phyloP scores from a whole-genome alignment of 2,797 vertebrate genomes.

The Sebastes paucispinis region DNA sequence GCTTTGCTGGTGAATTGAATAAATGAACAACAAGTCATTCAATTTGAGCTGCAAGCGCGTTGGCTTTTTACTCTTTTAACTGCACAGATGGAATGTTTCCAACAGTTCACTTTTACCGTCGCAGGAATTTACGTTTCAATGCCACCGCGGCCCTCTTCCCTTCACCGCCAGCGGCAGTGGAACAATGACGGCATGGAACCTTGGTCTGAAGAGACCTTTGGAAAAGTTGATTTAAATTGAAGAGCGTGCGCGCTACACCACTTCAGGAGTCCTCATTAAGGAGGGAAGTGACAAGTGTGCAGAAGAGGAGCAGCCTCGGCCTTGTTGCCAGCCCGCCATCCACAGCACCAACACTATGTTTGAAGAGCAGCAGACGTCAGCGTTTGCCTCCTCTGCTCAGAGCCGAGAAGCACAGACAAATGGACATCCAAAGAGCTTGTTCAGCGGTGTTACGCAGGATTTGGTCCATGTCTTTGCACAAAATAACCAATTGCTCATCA shows the following conservation, averaged over 20 bases:
- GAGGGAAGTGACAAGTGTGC: slow-evolving; percentile 10
- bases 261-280: slow-evolving; percentile 38
- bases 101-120: slow-evolving; percentile 54
- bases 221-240: slow-evolving; percentile 58
- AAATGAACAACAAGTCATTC: slow-evolving; percentile 68
- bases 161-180: neutral
- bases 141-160: slow-evolving; percentile 15
- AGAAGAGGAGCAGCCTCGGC: slow-evolving; percentile 24
- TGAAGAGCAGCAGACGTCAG: slow-evolving; percentile 9
- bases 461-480: neutral
- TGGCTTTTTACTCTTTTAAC: slow-evolving; percentile 59
- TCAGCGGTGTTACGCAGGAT: neutral
- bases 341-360: neutral
- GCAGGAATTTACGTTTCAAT: slow-evolving; percentile 60
- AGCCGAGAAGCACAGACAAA: neutral
- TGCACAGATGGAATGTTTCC: slow-evolving; percentile 49
- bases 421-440: neutral
- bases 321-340: slow-evolving; percentile 16
- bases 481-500: neutral
- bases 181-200: slow-evolving; percentile 56
- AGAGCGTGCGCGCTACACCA: slow-evolving; percentile 49
- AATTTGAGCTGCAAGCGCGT: slow-evolving; percentile 25
- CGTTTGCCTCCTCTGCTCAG: neutral
- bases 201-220: slow-evolving; percentile 63
- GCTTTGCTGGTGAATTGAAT: slow-evolving; percentile 67